Conservation (phyloP, 1,140 invertebrate species). For the Neodiprion fabricii region DNA sequence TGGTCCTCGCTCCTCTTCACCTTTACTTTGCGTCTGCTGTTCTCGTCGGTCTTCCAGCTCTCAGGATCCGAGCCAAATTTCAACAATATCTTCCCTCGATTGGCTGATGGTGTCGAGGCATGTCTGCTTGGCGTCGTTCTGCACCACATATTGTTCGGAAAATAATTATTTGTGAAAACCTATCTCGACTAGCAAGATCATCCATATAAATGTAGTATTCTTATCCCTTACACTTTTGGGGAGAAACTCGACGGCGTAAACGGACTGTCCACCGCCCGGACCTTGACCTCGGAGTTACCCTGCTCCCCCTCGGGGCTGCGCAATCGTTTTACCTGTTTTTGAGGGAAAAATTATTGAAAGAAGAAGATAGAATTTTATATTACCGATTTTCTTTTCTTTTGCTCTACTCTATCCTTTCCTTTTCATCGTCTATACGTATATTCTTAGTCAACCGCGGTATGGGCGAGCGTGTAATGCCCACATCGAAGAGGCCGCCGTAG, state of each 20-base stretch:
- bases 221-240: slow-evolving; percentile 30
- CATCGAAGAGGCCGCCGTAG: slow-evolving; percentile 65
- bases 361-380: slow-evolving; percentile 1
- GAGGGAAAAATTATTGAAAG: slow-evolving; percentile 24
- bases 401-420: slow-evolving; percentile 8
- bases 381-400: background rate
- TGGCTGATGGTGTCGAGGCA: slow-evolving; percentile 9
- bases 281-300: slow-evolving; percentile 23
- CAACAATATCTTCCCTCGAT: slow-evolving; percentile 40
- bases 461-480: background rate
- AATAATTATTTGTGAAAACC: slow-evolving; percentile 11
- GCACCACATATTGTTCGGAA: slow-evolving; percentile 14
- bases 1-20: slow-evolving; percentile 31
- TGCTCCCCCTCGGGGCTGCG: slow-evolving; percentile 28
- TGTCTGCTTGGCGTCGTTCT: slow-evolving; percentile 37
- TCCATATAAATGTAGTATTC: no score
- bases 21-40: slow-evolving; percentile 21
- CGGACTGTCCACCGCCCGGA: slow-evolving; percentile 19
- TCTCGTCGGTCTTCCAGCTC: slow-evolving; percentile 37
- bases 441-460: background rate
- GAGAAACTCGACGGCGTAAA: slow-evolving; percentile 26
- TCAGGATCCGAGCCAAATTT: slow-evolving; percentile 37
- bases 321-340: slow-evolving; percentile 29
- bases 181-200: no score
- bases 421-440: background rate